Evolutionary conservation across 1,140 invertebrate species (phyloP), one percentile per base, ranked within the genome.

Genomic region (Macrosteles quadrilineatus): DNA sequence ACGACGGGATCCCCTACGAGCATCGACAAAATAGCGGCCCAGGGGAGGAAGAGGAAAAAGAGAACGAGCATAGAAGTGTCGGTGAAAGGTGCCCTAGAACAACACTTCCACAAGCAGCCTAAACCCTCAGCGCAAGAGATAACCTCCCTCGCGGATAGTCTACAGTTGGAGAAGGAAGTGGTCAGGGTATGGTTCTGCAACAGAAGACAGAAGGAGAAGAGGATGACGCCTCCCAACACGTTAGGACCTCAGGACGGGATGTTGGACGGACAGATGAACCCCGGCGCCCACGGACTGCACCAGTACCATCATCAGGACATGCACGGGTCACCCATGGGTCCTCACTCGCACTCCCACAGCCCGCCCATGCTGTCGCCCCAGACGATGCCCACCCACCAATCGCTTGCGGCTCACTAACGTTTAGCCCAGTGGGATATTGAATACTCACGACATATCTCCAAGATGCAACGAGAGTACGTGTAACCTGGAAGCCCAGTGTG

Each of bases 111-210:
- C 82, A 98, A 99, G 81, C 97, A 99, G 81, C 95, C 97, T 21
- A 99, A 99, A 84, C 98, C 98, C 4, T 96, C 96, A 67, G 98
- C 98, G 1, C 97, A 98, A 82, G 98, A 99, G 84, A 99, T 99
- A 76, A 90, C 94, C 4, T 85, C 88, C 27, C 85, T 99, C 62
- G 98, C 98, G 47, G 96, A 98, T 80, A 92, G 90, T 75, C 82
- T 99, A 71, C 96, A 99, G 81, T 85, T 99, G 63, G 98, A 99
- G 83, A 99, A 99, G 82, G 98, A 99, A 78, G 96, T 99, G 47
- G 95, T 98, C 67, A 87, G 98, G 69, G 98, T 99, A 73, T 99
- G 98, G 95, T 97, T 97, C 83, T 99, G 97, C 83, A 99, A 99
- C 85, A 86, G 98, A 73, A 85, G 98, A 75, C 98, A 99, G 82